Percentiles rank a stretch among this genome's conserved stretches.
Evolutionary conservation across 1,140 invertebrate genomes (phyloP).

Genomic region (Chironomus striatipennis): DNA sequence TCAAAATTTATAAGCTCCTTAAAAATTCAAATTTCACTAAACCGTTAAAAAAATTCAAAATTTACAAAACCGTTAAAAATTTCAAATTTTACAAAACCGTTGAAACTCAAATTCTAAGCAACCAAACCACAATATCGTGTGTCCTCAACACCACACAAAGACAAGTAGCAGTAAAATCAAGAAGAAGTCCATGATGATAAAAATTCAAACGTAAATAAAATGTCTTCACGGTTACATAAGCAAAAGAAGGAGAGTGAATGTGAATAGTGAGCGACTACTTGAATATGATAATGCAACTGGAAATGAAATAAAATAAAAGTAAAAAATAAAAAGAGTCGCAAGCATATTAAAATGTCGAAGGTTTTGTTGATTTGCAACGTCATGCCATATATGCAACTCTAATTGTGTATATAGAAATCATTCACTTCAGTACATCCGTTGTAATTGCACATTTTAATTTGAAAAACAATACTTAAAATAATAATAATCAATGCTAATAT

Average conservation of each 20-base stretch:
- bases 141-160: too few species aligned
- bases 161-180: not conserved
- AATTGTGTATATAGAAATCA: not conserved
- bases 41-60: too few species aligned
- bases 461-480: not conserved
- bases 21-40: too few species aligned
- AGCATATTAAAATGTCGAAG: not conserved
- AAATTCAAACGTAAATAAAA: not conserved
- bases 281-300: too few species aligned
- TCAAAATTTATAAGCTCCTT: too few species aligned
- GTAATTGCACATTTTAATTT: not conserved
- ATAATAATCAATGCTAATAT: slow-evolving; percentile 3
- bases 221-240: slow-evolving; percentile 12
- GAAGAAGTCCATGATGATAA: not conserved
- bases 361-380: not conserved
- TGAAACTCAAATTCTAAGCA: too few species aligned
- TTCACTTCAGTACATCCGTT: not conserved
- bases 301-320: too few species aligned
- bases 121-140: too few species aligned
- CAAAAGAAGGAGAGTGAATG: not conserved
- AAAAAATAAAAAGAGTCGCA: too few species aligned
- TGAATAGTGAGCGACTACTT: too few species aligned
- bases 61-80: too few species aligned
- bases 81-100: too few species aligned
- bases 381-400: not conserved